Base-by-base conservation (phyloP, 2,888 invertebrate genomes). In the Sceliomorpha sp. region DNA sequence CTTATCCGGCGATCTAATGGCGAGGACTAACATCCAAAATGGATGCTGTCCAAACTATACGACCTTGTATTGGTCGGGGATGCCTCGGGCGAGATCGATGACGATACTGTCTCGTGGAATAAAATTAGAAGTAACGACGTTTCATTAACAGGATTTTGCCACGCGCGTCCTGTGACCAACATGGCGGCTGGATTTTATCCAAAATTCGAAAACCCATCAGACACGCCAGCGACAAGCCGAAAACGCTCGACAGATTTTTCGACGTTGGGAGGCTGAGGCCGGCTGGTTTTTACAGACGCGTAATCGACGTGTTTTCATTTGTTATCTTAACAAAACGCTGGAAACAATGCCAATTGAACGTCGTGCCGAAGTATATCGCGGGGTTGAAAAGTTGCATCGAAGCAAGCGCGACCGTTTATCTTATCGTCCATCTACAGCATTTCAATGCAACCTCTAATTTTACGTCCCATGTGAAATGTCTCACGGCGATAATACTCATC, bases 1-100 rank as follows among this genome's bases (percentile, higher is more conserved):
- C 77, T 79, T 80, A 82, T 82, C 82, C 73, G 74, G 67, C 68
- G 75, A 80, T 80, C 81, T 80, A 81, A 80, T 79, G 76, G 79
- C 73, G 69, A 70, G 74, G 73, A 74, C 76, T 77, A 76, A 73
- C 78, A 77, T 79, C 74, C 77, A 80, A 79, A 80, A 79, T 80
- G 73, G 72, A 78, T 74, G 36, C 40, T 12, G 58, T 34, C 51
- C 9, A 66, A 50, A 45, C 51, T 37, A 37, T 58, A 58, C 32
- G 17, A 64, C 50, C 34, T 45, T 31, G 17, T 27, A 53, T 31
- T 14, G 40, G 37, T 45, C 26, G 34, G n/a, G n/a, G 12, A 10
- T 1, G 47, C 63, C 34, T 1, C 6, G 15, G 39, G 32, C 31
- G 15, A 50, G 44, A 64, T 56, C 48, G 14, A 60, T 40, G 34